phyloP scores from a whole-genome alignment of 2,113 vertebrate genomes.

The Psittacula cyanocephala region DNA sequence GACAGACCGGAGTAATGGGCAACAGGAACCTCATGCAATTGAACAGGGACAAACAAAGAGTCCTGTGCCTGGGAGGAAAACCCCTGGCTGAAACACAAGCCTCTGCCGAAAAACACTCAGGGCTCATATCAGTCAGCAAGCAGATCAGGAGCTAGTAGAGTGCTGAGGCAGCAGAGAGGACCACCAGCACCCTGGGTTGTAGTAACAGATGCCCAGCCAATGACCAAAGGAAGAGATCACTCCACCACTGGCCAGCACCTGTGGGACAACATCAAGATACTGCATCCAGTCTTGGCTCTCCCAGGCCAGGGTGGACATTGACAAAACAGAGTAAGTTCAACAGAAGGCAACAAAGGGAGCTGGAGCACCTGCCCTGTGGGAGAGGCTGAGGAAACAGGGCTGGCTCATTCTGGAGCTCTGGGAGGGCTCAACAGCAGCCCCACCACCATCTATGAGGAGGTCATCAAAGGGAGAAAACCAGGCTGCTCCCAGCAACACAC shows the following conservation, averaged over 20 bases:
- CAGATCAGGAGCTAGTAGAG: accelerated
- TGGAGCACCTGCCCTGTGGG: not conserved
- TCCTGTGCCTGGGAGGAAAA: not conserved
- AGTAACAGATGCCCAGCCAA: not conserved
- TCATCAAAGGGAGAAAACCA: not conserved
- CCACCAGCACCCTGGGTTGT: not conserved
- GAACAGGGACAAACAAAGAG: not conserved
- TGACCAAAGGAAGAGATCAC: not conserved
- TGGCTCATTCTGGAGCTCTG: not conserved
- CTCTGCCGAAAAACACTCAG: not conserved
- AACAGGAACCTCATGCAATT: not conserved
- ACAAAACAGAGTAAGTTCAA: not conserved
- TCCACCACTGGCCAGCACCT: not conserved
- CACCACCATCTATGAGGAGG: not conserved
- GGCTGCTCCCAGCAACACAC: not conserved
- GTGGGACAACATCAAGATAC: accelerated
- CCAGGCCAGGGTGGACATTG: not conserved
- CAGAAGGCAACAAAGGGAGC: not conserved
- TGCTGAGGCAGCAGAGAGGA: not conserved
- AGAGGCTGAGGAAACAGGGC: not conserved
- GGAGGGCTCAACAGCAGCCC: not conserved
- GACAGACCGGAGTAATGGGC: not conserved
- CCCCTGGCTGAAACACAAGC: not conserved
- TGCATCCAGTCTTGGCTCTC: not conserved
- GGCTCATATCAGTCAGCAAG: not conserved